Evolutionary conservation across 2,113 vertebrate species (phyloP), one percentile per base, ranked within the genome.

Genomic region (Urocitellus parryii): DNA sequence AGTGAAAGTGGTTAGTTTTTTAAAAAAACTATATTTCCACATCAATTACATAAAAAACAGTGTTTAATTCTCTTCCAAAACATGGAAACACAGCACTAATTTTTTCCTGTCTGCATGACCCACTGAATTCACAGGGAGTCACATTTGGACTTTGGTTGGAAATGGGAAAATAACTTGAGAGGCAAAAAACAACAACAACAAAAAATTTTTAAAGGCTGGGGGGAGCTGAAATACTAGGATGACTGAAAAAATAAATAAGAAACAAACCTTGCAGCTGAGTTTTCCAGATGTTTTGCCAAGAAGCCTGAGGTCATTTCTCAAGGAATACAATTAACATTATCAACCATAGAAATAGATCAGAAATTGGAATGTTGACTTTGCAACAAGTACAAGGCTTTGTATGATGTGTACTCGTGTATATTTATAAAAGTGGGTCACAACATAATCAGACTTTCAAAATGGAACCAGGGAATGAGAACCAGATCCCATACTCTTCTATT

Each of bases 351-450:
- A 92, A 91, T 39, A 78, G 9, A 77, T 88, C n/a, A 63, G 7
- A 91, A 96, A 90, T 74, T 73, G 0, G 74, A n/a, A 72, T 92
- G 48, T 65, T 94, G 95, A 73, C 63, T 90, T 97, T 92, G 39
- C 32, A 96, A 77, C 88, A 96, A 82, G 5, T 85, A 65, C 14
- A 88, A 88, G 32, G 68, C 18, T 92, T 89, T 51, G 16, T 73
- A 61, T 70, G n/a, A 77, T 67, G 22, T 27, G 0, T 82, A 45
- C 48, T 86, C 39, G 42, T 51, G 24, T 39, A 65, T 86, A 91
- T 96, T 96, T 93, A 95, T 70, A 88, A 92, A 96, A 94, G 67
- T 70, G 18, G n/a, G 20, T 94, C 68, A 94, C 72, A 98, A 88
- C 85, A 53, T 76, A 80, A 92, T 82, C 70, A 94, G 88, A 25